Evolutionary conservation across 2,797 vertebrate genomes (phyloP).

Genomic region (Philypnodon macrostomus): DNA sequence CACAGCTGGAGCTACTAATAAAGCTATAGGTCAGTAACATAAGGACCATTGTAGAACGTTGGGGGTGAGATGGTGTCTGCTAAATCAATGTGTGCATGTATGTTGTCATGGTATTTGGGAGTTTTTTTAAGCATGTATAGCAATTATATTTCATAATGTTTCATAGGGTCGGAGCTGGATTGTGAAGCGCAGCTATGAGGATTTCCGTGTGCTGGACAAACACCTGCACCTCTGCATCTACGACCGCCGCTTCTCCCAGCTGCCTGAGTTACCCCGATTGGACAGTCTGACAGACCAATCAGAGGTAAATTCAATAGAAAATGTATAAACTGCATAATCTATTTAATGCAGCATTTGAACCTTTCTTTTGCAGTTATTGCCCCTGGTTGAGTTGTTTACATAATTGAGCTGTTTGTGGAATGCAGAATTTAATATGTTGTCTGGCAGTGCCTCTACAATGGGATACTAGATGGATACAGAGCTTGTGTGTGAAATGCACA

Average conservation of each 20-base stretch:
- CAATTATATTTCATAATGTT: neutral
- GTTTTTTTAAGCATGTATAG: too few relatives aligned
- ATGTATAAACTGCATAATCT: too few relatives aligned
- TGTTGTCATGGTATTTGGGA: too few relatives aligned
- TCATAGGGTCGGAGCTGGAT: conserved; percentile 95
- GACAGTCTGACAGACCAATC: conserved; percentile 89
- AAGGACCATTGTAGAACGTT: too few relatives aligned
- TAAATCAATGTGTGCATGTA: too few relatives aligned
- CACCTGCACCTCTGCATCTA: conserved; percentile 98
- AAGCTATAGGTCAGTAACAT: too few relatives aligned
- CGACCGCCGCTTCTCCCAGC: conserved; percentile 95
- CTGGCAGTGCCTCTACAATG: conserved; percentile 11
- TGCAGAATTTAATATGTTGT: conserved; percentile 16
- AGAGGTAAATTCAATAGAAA: too few relatives aligned
- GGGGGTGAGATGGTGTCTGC: too few relatives aligned
- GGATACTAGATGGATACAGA: conserved; percentile 2
- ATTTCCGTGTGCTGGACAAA: conserved; percentile 95
- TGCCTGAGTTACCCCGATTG: conserved; percentile 90
- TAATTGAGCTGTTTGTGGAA: conserved; percentile 10
- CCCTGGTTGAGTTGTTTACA: conserved; percentile 6
- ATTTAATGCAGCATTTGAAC: too few relatives aligned
- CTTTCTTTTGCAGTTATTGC: neutral
- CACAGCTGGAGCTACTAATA: too few relatives aligned
- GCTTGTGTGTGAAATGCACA: conserved; percentile 1
- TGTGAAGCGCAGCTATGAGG: conserved; percentile 97